Percentiles rank a stretch among this genome's conserved stretches.
phyloP scores from a whole-genome alignment of 2,888 invertebrate genomes.

The Lymantria monacha region DNA sequence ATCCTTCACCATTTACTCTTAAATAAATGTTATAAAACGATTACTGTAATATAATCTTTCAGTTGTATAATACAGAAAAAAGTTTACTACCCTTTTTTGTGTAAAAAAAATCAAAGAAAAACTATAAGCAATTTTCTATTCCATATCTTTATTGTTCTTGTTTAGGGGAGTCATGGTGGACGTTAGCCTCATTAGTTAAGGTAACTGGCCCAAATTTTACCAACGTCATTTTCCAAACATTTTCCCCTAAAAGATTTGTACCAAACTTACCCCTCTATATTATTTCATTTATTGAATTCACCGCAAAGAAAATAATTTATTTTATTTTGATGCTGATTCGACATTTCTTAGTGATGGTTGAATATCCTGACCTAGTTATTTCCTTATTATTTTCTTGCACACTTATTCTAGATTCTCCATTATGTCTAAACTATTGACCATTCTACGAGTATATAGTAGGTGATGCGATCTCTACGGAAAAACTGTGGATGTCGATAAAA shows the following conservation, averaged over 20 bases:
- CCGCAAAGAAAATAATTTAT: conserved; percentile 1
- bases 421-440: too few species aligned
- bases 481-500: too few species aligned
- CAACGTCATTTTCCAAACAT: conserved; percentile 65
- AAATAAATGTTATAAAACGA: too few species aligned
- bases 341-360: too few species aligned
- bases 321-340: neutral
- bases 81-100: neutral
- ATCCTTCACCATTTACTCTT: too few species aligned
- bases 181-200: conserved; percentile 76
- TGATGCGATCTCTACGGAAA: too few species aligned
- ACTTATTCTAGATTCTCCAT: too few species aligned
- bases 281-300: neutral
- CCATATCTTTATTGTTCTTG: conserved; percentile 48
- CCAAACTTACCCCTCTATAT: conserved; percentile 32
- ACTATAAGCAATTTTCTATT: conserved; percentile 18
- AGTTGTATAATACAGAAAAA: too few species aligned
- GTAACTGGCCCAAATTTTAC: conserved; percentile 73
- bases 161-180: conserved; percentile 70
- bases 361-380: too few species aligned
- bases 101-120: neutral
- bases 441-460: too few species aligned
- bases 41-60: too few species aligned
- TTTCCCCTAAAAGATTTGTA: conserved; percentile 56
- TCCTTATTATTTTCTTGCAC: too few species aligned